Evolutionary conservation across 1,140 invertebrate species (phyloP).

Genomic region (Steinernema feltiae): DNA sequence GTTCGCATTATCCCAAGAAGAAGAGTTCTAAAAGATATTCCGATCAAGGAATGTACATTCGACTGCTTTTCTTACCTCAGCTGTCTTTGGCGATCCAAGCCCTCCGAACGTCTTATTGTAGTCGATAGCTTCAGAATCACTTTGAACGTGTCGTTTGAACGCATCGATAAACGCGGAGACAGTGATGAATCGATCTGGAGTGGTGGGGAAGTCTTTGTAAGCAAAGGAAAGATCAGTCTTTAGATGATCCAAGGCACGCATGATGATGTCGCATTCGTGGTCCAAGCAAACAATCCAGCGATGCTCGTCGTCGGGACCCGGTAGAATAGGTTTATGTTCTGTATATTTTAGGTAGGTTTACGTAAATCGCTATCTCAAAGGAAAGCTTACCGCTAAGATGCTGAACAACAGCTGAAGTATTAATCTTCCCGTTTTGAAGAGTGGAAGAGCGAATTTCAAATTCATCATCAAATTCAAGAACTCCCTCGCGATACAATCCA

Average conservation of each 20-base stretch:
- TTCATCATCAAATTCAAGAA: background rate
- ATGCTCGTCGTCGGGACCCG: conserved; percentile 18
- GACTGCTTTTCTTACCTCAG: background rate
- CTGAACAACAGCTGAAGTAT: conserved; percentile 8
- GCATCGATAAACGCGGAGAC: conserved; percentile 32
- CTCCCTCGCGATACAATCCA: conserved; percentile 27
- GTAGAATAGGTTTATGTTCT: conserved; percentile 15
- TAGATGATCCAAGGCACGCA: conserved; percentile 24
- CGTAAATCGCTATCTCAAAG: too few relatives aligned
- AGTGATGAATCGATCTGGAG: conserved; percentile 22
- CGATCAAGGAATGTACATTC: background rate
- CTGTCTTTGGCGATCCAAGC: conserved; percentile 15
- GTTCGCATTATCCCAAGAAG: conserved; percentile 26
- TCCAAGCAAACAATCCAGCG: conserved; percentile 29
- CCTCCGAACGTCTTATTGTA: conserved; percentile 7
- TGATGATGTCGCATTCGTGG: conserved; percentile 28
- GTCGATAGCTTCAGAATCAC: conserved; percentile 15
- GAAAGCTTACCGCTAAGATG: conserved; percentile 4
- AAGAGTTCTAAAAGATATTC: conserved; percentile 12
- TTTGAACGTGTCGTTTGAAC: background rate
- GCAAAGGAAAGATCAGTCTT: conserved; percentile 15
- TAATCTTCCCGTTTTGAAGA: conserved; percentile 8
- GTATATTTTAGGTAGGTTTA: conserved; percentile 19
- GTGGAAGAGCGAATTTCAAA: background rate
- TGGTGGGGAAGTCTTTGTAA: conserved; percentile 30